phyloP scores from a whole-genome alignment of 2,113 vertebrate species.

The Boleophthalmus pectinirostris region DNA sequence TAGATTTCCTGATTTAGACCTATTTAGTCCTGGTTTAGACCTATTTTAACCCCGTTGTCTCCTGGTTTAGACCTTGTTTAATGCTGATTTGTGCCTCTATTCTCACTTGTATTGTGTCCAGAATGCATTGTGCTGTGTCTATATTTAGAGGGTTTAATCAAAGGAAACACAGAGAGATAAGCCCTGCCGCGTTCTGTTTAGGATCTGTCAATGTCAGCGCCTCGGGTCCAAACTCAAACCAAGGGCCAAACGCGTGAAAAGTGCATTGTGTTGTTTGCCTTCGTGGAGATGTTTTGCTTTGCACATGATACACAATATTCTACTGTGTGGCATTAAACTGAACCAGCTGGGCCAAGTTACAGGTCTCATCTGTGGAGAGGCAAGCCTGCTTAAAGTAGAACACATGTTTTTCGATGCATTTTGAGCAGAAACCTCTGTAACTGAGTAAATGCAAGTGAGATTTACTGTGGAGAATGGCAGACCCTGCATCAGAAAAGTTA shows the following conservation, averaged over 20 bases:
- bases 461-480: too few relatives aligned
- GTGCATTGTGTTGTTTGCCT: not conserved
- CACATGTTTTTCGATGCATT: not conserved
- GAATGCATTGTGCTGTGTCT: conserved; percentile 10
- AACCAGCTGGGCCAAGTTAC: not conserved
- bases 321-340: too few relatives aligned
- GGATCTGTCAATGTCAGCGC: conserved; percentile 1
- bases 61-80: not conserved
- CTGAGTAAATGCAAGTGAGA: not conserved
- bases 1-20: not conserved
- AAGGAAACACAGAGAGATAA: conserved; percentile 9
- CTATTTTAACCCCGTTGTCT: not conserved
- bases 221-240: not conserved
- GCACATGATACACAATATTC: too few relatives aligned
- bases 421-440: not conserved
- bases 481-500: too few relatives aligned
- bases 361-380: not conserved
- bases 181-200: conserved; percentile 1
- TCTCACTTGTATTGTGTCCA: not conserved
- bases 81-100: not conserved
- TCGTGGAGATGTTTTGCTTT: too few relatives aligned
- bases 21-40: not conserved
- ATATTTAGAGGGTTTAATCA: conserved; percentile 6
- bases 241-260: not conserved
- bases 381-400: not conserved